Evolutionary conservation across 1,140 invertebrate species (phyloP).

Genomic region (Coptotermes formosanus): DNA sequence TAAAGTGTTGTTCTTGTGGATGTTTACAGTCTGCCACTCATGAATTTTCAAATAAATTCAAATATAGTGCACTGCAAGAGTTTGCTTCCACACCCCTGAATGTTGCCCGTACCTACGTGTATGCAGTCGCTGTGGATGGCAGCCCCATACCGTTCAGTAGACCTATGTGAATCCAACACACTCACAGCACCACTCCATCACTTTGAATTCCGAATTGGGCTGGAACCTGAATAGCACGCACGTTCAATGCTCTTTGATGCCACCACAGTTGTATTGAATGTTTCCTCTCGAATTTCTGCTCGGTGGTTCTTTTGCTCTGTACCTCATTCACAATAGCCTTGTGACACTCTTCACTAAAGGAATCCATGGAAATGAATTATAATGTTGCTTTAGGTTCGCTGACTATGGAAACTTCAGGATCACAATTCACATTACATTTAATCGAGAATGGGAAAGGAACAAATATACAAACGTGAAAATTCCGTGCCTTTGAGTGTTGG

Average conservation of each 20-base stretch:
- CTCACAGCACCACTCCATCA: background rate
- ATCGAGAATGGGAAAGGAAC: too few species aligned
- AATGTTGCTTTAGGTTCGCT: too few species aligned
- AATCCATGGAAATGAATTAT: background rate
- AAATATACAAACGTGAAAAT: too few species aligned
- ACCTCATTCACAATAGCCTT: background rate
- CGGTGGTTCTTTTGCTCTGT: background rate
- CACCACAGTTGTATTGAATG: background rate
- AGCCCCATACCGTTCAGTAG: background rate
- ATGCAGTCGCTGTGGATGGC: background rate
- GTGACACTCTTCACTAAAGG: background rate
- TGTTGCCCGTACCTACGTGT: background rate
- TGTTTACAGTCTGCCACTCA: too few species aligned
- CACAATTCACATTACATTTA: too few species aligned
- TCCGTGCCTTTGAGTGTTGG: too few species aligned
- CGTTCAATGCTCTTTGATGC: slow-evolving; percentile 12
- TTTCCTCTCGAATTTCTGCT: slow-evolving; percentile 1
- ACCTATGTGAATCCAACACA: background rate
- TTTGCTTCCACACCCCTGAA: background rate
- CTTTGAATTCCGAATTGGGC: background rate
- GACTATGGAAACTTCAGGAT: too few species aligned
- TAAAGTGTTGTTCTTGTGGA: too few species aligned
- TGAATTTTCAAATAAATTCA: too few species aligned
- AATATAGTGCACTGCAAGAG: too few species aligned
- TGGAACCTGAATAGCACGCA: background rate